A percentile compares a stretch with the other conserved stretches of the same genome.
Conservation (phyloP, 2,797 vertebrate species). For the Sciaenops ocellatus region DNA sequence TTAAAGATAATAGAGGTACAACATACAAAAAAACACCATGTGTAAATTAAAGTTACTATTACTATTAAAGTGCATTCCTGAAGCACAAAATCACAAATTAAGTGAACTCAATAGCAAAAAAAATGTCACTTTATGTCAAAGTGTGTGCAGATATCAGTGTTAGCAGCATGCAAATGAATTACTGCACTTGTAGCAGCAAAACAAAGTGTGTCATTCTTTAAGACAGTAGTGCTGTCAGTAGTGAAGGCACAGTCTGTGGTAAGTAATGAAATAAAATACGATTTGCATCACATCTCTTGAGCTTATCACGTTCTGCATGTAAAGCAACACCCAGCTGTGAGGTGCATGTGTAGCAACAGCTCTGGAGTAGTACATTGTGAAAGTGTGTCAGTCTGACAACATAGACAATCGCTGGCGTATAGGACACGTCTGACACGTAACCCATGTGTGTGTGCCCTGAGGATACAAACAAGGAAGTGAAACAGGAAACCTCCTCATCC, state of each 20-base stretch:
- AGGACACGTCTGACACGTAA: conserved; percentile 42
- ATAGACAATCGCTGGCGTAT: not conserved
- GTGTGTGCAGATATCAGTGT: not conserved
- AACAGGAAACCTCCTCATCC: conserved; percentile 35
- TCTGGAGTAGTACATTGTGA: not conserved
- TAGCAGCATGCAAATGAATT: not conserved
- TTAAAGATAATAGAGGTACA: not conserved
- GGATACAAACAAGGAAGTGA: conserved; percentile 28
- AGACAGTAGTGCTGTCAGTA: not conserved
- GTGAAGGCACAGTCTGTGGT: not conserved
- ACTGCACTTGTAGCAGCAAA: not conserved
- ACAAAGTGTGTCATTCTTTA: not conserved
- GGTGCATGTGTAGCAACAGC: not conserved
- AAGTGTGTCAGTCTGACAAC: not conserved
- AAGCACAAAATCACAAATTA: not conserved
- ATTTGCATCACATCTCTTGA: conserved; percentile 14
- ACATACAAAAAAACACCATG: not conserved
- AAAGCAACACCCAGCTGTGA: not conserved
- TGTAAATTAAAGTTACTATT: not conserved
- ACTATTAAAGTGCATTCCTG: not conserved
- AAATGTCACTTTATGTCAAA: not conserved
- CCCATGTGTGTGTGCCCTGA: not conserved
- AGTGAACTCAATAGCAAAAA: not conserved
- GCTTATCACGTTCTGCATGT: not conserved
- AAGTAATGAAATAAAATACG: not conserved